phyloP scores from a whole-genome alignment of 2,888 invertebrate species.

The Caenorhabditis becei region DNA sequence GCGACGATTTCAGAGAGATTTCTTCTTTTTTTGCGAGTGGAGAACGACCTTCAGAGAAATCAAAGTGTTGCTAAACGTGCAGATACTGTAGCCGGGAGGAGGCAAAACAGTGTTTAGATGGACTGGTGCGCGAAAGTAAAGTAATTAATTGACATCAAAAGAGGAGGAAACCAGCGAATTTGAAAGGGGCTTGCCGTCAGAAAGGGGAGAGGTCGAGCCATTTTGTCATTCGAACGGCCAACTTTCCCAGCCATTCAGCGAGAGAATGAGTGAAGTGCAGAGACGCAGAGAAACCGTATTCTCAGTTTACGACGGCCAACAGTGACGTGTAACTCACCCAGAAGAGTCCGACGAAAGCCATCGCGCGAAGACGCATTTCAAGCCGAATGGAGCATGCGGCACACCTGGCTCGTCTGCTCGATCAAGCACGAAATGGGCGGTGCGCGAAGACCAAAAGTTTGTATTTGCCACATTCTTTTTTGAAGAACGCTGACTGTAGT shows the following conservation, averaged over 20 bases:
- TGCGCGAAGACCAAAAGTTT: conserved; percentile 41
- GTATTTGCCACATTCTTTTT: conserved; percentile 42
- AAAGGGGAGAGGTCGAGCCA: background rate
- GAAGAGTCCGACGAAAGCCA: conserved; percentile 39
- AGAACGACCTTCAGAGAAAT: conserved; percentile 21
- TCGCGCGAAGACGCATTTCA: conserved; percentile 25
- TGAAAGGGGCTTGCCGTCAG: background rate
- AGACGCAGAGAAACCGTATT: conserved; percentile 16
- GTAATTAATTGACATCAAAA: conserved; percentile 2
- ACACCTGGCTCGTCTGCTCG: conserved; percentile 29
- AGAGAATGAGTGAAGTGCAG: conserved; percentile 11
- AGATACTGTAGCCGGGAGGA: background rate
- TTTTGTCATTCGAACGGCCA: conserved; percentile 24
- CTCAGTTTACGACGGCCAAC: conserved; percentile 23
- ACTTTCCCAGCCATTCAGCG: conserved; percentile 33
- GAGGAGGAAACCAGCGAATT: background rate
- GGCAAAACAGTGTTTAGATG: too few relatives aligned
- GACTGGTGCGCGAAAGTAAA: conserved; percentile 2
- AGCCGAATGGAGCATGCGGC: conserved; percentile 14
- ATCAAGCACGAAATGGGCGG: conserved; percentile 50
- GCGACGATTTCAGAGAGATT: conserved; percentile 27
- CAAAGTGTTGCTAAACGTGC: background rate
- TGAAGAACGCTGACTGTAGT: conserved; percentile 10
- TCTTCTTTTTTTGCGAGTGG: background rate
- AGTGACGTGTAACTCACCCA: conserved; percentile 51